Evolutionary conservation across 1,140 invertebrate genomes (phyloP).

Genomic region (Campodea augens): DNA sequence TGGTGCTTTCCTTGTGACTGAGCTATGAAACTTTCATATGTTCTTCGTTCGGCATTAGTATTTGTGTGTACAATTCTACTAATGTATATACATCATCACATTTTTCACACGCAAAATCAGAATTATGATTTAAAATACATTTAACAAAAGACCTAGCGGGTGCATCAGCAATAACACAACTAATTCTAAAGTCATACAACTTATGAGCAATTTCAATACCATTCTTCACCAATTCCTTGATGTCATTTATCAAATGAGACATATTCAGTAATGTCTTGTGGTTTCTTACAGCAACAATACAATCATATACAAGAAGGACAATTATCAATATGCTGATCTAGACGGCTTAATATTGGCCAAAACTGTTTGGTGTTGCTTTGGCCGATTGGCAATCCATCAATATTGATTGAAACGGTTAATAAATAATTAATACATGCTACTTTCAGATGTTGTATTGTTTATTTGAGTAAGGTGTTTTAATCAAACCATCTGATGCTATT

Average conservation of each 20-base stretch:
- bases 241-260: constrained; percentile 4
- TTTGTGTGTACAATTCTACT: no score
- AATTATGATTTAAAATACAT: neutral
- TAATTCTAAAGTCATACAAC: neutral
- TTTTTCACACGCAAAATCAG: neutral
- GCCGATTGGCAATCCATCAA: constrained; percentile 8
- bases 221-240: constrained; percentile 1
- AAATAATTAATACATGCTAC: neutral
- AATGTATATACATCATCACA: no score
- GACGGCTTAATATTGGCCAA: constrained; percentile 6
- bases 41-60: no score
- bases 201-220: constrained; percentile 1
- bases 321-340: neutral
- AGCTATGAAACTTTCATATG: no score
- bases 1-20: no score
- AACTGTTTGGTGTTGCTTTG: constrained; percentile 3
- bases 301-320: constrained; percentile 4
- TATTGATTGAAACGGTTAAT: neutral
- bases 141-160: constrained; percentile 2
- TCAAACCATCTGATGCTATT: neutral
- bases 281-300: constrained; percentile 5
- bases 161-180: constrained; percentile 2
- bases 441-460: neutral
- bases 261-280: constrained; percentile 1
- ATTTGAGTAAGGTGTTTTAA: neutral